Conservation (phyloP, 2,888 invertebrate genomes). For the Timema cristinae region DNA sequence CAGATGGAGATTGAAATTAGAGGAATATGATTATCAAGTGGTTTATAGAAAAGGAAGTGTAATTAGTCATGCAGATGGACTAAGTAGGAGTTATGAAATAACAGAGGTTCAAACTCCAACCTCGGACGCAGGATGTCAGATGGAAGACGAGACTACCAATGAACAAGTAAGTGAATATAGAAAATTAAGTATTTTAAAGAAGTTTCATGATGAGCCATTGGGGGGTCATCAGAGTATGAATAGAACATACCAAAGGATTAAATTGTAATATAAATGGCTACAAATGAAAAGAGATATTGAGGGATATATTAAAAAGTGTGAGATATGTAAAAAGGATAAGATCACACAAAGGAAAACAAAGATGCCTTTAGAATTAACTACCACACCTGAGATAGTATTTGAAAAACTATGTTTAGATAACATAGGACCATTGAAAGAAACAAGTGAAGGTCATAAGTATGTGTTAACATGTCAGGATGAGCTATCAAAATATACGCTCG, state of each 20-base stretch:
- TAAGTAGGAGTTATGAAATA: too few species aligned
- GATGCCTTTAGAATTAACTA: slow-evolving; percentile 4
- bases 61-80: too few species aligned
- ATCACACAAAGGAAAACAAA: too few species aligned
- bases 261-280: background rate
- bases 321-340: background rate
- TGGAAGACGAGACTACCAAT: too few species aligned
- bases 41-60: too few species aligned
- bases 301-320: background rate
- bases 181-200: background rate
- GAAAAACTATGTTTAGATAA: background rate
- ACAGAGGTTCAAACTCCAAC: too few species aligned
- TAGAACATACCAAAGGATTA: background rate
- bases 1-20: too few species aligned
- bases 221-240: background rate
- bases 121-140: too few species aligned
- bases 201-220: background rate
- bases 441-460: background rate
- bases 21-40: too few species aligned
- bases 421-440: background rate
- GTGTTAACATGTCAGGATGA: slow-evolving; percentile 4
- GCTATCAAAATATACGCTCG: background rate
- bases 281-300: background rate
- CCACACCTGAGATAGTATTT: background rate
- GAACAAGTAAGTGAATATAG: background rate